Base-by-base conservation (phyloP, 1,140 invertebrate species). In the Drosophila pruinosa region DNA sequence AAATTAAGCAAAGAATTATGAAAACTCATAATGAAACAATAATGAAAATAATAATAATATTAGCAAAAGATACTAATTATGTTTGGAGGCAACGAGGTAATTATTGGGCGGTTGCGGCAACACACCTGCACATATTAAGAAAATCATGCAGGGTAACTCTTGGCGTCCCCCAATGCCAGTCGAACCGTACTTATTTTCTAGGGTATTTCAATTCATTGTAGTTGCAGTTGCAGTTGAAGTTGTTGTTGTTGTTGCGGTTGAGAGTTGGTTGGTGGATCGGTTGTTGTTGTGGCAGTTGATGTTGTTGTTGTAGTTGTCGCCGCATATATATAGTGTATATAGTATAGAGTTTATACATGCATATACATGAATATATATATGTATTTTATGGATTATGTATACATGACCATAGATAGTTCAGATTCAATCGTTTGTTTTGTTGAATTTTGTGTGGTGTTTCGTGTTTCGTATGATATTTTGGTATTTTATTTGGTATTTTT, bases 101-200 rank as follows among this genome's bases (percentile, higher is more conserved):
- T 34, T 53, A 5, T 31, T 28, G 24, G 26, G 76, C 72, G 41
- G 71, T 43, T 45, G 68, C 63, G 57, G 69, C 47, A 85, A 91
- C 90, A 89, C 85, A 91, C 90, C 90, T 91, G 80, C 53, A 78
- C 90, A 91, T 68, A 91, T 85, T 82, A 78, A 89, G 58, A 91
- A 80, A 70, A 91, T 70, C 81, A 90, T 78, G 90, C 90, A 91
- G 73, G 76, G 85, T 53, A 75, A 67, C 52, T 89, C 83, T 64
- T 75, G 70, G 64, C 72, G 54, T 70, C 74, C 71, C 76, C 71
- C 75, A n/a, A 61, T 39, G 56, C 38, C 17, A 28, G 31, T 59
- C 26, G 14, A 53, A 59, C 62, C 81, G 63, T 31, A 48, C 62
- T 67, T 72, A 47, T 62, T 78, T 71, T 62, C 72, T 89, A 74